Evolutionary conservation across 2,113 vertebrate species (phyloP).

Genomic region (Aythya baeri): DNA sequence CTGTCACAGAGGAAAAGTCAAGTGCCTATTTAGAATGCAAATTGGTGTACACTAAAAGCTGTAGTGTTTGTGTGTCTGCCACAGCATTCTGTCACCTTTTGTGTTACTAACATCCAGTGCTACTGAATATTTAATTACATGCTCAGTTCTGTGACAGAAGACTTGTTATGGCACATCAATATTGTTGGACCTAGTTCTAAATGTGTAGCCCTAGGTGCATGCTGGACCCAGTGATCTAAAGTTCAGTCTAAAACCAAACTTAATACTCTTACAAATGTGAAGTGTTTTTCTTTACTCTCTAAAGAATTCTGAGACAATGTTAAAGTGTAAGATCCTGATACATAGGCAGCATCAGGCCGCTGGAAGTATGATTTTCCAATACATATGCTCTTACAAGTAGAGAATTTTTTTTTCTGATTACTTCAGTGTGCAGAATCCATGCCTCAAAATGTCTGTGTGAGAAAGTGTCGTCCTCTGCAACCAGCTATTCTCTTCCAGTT

Average conservation of each 20-base stretch:
- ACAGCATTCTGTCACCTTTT: neutral
- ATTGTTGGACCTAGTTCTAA: neutral
- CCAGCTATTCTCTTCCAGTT: neutral
- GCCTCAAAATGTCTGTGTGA: neutral
- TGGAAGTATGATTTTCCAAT: neutral
- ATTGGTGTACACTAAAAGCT: constrained; percentile 1
- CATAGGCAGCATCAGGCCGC: neutral
- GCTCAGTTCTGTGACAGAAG: neutral
- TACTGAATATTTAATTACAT: constrained; percentile 13
- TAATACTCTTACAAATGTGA: neutral
- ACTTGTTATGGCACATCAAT: neutral
- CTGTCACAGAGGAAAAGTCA: constrained; percentile 54
- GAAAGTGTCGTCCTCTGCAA: neutral
- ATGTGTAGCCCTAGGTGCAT: neutral
- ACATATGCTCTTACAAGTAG: neutral
- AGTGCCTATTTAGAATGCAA: constrained; percentile 49
- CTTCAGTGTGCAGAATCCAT: neutral
- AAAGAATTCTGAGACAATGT: neutral
- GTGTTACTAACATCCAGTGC: neutral
- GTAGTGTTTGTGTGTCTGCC: neutral
- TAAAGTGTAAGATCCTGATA: neutral
- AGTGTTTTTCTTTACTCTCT: neutral
- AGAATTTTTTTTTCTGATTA: neutral
- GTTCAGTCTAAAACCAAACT: neutral
- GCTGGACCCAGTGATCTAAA: neutral